Conservation (phyloP, 2,888 invertebrate species). For the Blera fallax region DNA sequence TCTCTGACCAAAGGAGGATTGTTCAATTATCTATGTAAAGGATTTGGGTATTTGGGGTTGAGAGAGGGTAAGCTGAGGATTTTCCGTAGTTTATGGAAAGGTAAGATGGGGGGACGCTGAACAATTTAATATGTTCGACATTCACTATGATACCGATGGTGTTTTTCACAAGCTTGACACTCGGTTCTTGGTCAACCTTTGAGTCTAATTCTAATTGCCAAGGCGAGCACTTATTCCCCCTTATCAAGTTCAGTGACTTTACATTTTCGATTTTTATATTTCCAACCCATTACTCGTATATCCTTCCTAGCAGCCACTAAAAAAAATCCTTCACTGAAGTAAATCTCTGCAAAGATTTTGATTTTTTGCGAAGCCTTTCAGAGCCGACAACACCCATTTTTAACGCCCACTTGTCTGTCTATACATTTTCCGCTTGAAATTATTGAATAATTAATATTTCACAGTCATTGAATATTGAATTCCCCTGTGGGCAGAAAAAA, state of each 20-base stretch:
- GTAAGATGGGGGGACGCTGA: not conserved
- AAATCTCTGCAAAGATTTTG: not conserved
- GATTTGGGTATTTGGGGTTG: not conserved
- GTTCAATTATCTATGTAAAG: slow-evolving; percentile 9
- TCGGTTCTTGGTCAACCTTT: too few relatives aligned
- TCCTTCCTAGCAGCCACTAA: not conserved
- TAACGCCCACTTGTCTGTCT: not conserved
- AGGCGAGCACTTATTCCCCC: too few relatives aligned
- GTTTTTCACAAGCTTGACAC: too few relatives aligned
- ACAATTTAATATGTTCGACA: not conserved
- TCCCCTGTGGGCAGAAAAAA: slow-evolving; percentile 5
- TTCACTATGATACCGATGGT: too few relatives aligned
- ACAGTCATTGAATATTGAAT: slow-evolving; percentile 50
- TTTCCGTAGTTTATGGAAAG: not conserved
- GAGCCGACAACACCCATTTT: not conserved
- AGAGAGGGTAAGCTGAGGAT: not conserved
- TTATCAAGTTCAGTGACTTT: slow-evolving; percentile 14
- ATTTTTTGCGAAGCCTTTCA: not conserved
- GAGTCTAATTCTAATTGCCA: too few relatives aligned
- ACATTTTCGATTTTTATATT: not conserved
- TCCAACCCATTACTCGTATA: too few relatives aligned
- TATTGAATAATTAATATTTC: slow-evolving; percentile 59
- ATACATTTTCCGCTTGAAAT: slow-evolving; percentile 29
- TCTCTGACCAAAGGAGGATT: not conserved
- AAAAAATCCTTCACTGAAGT: not conserved